Conservation (phyloP, 2,797 vertebrate genomes). For the Chromis chromis region DNA sequence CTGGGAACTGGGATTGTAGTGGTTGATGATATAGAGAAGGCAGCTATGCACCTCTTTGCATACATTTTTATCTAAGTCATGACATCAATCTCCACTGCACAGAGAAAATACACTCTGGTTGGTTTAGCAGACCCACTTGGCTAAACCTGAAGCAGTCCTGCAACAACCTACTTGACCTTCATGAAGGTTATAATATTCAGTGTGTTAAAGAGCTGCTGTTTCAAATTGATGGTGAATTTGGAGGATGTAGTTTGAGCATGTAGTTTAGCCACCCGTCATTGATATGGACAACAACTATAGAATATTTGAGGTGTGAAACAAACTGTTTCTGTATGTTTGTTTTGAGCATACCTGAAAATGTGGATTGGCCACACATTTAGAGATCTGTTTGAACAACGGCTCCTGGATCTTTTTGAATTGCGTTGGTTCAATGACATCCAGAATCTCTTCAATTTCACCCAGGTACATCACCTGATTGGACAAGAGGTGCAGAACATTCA, state of each 20-base stretch:
- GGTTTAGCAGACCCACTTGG: too few relatives aligned
- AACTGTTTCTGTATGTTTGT: background rate
- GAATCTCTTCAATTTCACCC: conserved; percentile 97
- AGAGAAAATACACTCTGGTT: too few relatives aligned
- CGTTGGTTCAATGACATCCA: conserved; percentile 97
- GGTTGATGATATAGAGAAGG: too few relatives aligned
- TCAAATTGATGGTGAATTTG: background rate
- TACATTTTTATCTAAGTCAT: background rate
- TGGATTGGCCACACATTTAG: conserved; percentile 95
- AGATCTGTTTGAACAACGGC: conserved; percentile 96
- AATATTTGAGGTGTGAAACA: background rate
- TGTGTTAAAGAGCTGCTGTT: background rate
- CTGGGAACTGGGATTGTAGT: background rate
- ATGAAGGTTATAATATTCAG: background rate
- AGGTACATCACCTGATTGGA: conserved; percentile 94
- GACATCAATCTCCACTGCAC: background rate
- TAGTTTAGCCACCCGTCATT: too few relatives aligned
- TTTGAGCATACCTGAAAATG: conserved; percentile 93
- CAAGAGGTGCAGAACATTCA: background rate
- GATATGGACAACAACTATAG: too few relatives aligned
- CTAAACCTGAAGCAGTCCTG: too few relatives aligned
- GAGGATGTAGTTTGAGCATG: too few relatives aligned
- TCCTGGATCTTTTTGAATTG: conserved; percentile 99
- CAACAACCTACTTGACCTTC: too few relatives aligned
- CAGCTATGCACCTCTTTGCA: too few relatives aligned